Percentiles rank a stretch among this genome's conserved stretches.
These are phyloP conservation scores for Enteromius afrohamiltoni DNA, from an alignment of 2,797 vertebrate species.

Conservation along the genomic window DNA sequence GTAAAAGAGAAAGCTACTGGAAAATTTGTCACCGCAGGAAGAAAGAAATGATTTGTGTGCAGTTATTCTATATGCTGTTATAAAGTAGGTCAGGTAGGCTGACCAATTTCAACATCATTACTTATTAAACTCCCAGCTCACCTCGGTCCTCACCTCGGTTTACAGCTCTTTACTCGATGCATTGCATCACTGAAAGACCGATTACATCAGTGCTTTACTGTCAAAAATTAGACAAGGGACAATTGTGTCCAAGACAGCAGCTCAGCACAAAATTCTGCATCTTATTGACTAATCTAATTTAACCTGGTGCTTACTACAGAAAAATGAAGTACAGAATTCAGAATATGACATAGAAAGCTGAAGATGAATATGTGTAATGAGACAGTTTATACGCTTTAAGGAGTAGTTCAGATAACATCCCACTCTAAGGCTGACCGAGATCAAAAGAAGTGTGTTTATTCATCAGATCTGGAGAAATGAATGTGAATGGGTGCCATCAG, in stretches of 20 bases:
- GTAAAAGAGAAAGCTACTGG: neutral
- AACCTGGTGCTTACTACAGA: neutral
- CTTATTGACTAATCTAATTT: neutral
- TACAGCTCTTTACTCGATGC: too few species aligned
- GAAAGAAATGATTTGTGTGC: neutral
- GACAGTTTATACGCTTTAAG: too few species aligned
- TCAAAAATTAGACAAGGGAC: neutral
- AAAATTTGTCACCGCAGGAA: neutral
- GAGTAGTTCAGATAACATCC: too few species aligned
- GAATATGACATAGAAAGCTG: neutral
- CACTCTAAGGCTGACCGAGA: too few species aligned
- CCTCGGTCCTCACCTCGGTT: too few species aligned
- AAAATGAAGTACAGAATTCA: too few species aligned
- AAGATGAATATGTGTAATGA: neutral
- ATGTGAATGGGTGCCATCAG: too few species aligned
- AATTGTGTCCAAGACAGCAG: too few species aligned
- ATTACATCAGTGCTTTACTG: neutral
- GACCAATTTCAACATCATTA: neutral
- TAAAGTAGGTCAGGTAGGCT: neutral
- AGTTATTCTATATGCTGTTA: neutral
- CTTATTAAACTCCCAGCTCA: neutral
- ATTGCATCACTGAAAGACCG: too few species aligned
- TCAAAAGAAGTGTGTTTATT: too few species aligned
- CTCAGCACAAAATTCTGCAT: neutral
- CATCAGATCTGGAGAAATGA: too few species aligned